phyloP scores from a whole-genome alignment of 2,113 vertebrate species.

The Rutilus rutilus region DNA sequence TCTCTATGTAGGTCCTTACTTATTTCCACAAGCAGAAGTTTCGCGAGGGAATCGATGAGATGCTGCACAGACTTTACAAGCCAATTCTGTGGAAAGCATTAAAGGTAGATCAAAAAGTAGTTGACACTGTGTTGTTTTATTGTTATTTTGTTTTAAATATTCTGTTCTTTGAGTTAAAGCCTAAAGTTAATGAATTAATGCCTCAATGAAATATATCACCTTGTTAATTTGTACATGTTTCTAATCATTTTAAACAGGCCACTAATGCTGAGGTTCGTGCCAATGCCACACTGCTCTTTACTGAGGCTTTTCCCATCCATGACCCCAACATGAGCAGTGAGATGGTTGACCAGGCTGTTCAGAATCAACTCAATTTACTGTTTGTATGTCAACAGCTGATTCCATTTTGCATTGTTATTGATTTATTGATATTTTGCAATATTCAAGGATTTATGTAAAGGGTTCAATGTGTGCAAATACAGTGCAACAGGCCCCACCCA shows the following conservation, averaged over 20 bases:
- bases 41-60: slow-evolving; percentile 85
- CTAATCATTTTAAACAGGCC: slow-evolving; percentile 71
- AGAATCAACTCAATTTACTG: slow-evolving; percentile 89
- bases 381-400: slow-evolving; percentile 74
- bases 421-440: background rate
- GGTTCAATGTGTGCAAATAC: background rate
- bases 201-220: background rate
- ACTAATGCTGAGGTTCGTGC: slow-evolving; percentile 90
- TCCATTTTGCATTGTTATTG: background rate
- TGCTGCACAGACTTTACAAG: slow-evolving; percentile 87
- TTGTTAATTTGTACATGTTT: background rate
- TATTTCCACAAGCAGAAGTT: slow-evolving; percentile 89
- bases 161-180: slow-evolving; percentile 36
- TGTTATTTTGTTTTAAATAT: background rate
- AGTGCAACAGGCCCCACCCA: background rate
- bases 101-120: slow-evolving; percentile 72
- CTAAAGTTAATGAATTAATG: background rate
- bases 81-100: slow-evolving; percentile 94
- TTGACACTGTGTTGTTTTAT: background rate
- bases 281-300: slow-evolving; percentile 89
- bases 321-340: slow-evolving; percentile 78
- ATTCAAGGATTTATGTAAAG: background rate
- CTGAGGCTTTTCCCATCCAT: slow-evolving; percentile 90
- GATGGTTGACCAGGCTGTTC: slow-evolving; percentile 83
- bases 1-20: slow-evolving; percentile 79